phyloP scores from a whole-genome alignment of 2,888 invertebrate species.

The Spisula subtruncata region DNA sequence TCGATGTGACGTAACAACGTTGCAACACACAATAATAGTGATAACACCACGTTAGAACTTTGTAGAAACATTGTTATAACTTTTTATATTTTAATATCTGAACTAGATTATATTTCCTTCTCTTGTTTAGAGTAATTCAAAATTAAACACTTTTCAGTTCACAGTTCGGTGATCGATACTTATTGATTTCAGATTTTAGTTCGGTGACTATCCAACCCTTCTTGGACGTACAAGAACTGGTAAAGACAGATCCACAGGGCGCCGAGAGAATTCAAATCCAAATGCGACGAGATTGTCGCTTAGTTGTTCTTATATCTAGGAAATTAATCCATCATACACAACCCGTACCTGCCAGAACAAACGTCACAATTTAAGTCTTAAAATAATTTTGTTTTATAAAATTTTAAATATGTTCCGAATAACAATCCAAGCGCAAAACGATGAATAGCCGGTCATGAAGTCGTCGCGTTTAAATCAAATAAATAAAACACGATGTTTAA shows the following conservation, averaged over 20 bases:
- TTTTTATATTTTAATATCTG: neutral
- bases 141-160: neutral
- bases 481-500: neutral
- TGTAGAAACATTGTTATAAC: neutral
- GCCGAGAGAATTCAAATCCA: neutral
- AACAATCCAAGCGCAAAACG: neutral
- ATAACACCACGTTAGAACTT: neutral
- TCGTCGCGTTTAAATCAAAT: neutral
- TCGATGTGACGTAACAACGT: conserved; percentile 7
- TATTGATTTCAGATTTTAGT: too few species aligned
- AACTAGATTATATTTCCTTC: neutral
- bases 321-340: neutral
- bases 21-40: neutral
- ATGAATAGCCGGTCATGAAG: neutral
- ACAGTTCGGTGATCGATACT: too few species aligned
- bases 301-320: neutral
- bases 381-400: neutral
- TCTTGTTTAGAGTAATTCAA: neutral
- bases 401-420: conserved; percentile 9
- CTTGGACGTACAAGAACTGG: neutral
- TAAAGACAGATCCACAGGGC: neutral
- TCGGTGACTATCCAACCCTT: neutral
- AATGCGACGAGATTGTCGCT: conserved; percentile 16
- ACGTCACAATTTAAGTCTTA: neutral
- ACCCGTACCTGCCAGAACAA: neutral